Evolutionary conservation across 2,888 invertebrate species (phyloP), one percentile per base, ranked within the genome.

Genomic region (Eumacrocentrus americanus): DNA sequence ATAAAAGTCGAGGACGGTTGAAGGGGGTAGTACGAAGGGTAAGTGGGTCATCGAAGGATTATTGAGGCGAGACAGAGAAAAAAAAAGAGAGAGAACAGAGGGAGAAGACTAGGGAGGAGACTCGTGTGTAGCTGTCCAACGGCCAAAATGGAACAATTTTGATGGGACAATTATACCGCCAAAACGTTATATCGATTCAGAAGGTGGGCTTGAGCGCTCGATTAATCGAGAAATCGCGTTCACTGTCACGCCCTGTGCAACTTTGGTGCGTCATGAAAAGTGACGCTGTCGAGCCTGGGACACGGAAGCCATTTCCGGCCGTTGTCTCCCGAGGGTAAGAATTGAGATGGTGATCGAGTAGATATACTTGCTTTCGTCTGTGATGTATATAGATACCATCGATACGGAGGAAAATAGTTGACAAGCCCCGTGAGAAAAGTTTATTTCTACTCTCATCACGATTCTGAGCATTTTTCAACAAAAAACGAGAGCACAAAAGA

Each of bases 191-290:
- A 57, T 57, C 57, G 57, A 57, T 57, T 57, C 50, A 14, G 23
- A 38, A 25, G 23, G 1, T 18, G 29, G 50, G 20, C 29, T 42
- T 42, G 35, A 52, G 42, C 51, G 52, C 50, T 58, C 58, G 58
- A 58, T 58, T 58, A 58, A 58, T 58, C 51, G 58, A 58, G 58
- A 46, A 52, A 58, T 58, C 52, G 58, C 58, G 52, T 58, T 58
- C 42, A 58, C 58, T 58, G 58, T 58, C 58, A 52, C 44, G 35
- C 35, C 35, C 46, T 52, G 42, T 58, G 35, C 35, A 37, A 51
- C 51, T 51, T 16, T 25, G 52, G 42, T 46, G 46, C 58, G 46
- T 52, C 58, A 52, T 23, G 51, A 58, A 37, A 58, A 44, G 52
- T 58, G 51, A 58, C 51, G 38, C 44, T 46, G 46, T 58, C 58